Percentiles rank a stretch among this genome's conserved stretches.
These are phyloP conservation scores for Grantiella picta DNA, from an alignment of 2,113 vertebrate species.

Conservation along the genomic window DNA sequence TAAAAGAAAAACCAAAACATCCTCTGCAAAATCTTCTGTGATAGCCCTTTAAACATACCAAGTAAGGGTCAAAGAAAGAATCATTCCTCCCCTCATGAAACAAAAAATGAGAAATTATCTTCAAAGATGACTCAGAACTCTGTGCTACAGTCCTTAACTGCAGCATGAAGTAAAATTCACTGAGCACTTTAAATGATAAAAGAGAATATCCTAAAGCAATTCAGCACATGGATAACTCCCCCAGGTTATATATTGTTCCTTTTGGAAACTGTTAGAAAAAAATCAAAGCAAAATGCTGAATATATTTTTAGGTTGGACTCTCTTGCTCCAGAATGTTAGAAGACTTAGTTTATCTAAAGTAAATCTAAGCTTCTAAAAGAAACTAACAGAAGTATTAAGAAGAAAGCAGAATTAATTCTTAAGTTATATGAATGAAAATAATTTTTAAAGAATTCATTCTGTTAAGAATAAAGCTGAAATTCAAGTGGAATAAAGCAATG, in stretches of 20 bases:
- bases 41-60: background rate
- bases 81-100: background rate
- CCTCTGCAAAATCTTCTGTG: background rate
- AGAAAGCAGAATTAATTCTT: background rate
- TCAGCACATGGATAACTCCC: background rate
- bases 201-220: background rate
- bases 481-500: background rate
- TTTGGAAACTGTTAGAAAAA: background rate
- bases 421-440: background rate
- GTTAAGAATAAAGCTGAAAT: background rate
- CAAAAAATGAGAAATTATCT: background rate
- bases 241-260: background rate
- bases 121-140: background rate
- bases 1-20: background rate
- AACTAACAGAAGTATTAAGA: background rate
- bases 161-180: background rate
- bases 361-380: background rate
- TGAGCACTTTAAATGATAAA: background rate
- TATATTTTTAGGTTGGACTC: background rate
- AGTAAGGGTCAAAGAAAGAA: background rate
- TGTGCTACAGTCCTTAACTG: background rate
- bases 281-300: background rate
- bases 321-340: background rate
- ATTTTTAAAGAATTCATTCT: background rate
- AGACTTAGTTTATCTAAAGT: background rate